Conservation (phyloP, 2,797 vertebrate species). For the Pseudomugil tenellus region DNA sequence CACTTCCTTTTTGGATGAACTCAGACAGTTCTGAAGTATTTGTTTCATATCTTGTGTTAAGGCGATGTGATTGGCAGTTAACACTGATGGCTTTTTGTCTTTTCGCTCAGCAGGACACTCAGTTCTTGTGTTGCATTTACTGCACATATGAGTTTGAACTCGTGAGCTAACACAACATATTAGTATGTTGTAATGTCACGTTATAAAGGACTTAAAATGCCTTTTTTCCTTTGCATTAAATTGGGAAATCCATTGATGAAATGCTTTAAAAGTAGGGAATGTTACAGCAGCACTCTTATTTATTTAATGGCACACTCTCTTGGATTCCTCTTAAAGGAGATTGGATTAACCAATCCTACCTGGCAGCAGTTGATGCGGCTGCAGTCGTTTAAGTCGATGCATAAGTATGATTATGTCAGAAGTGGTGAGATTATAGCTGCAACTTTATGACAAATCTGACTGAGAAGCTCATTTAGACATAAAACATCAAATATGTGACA, state of each 20-base stretch:
- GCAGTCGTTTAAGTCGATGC: background rate
- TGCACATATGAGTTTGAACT: too few relatives aligned
- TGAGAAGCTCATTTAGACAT: too few relatives aligned
- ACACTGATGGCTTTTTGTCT: background rate
- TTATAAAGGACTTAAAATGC: background rate
- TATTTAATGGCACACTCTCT: background rate
- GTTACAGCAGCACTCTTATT: too few relatives aligned
- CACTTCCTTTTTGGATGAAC: background rate
- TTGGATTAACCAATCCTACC: background rate
- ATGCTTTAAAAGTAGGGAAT: background rate
- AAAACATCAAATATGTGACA: too few relatives aligned
- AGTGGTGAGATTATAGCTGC: background rate
- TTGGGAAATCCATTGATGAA: background rate
- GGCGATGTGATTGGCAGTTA: background rate
- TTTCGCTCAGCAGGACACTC: background rate
- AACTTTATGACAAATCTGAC: background rate
- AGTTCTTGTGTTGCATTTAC: background rate
- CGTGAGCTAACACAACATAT: background rate
- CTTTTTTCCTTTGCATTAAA: background rate
- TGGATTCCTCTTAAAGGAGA: background rate
- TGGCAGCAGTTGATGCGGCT: background rate
- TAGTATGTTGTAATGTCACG: background rate
- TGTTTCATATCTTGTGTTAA: background rate
- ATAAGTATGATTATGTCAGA: background rate
- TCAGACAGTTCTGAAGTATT: conserved; percentile 8